Evolutionary conservation across 2,888 invertebrate genomes (phyloP).

Genomic region (Apamea monoglypha): DNA sequence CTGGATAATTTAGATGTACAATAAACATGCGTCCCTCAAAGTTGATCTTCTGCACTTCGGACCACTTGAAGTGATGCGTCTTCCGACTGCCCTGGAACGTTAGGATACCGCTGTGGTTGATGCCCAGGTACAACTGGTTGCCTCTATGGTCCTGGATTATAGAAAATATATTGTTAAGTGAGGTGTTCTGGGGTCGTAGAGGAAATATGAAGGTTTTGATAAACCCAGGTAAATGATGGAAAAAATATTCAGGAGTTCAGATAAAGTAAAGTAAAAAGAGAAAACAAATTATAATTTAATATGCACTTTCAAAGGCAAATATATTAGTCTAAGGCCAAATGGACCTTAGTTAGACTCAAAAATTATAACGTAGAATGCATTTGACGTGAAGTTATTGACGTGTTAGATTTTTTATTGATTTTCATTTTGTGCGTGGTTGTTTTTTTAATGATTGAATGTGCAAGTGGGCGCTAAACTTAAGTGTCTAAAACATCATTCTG

Average conservation of each 20-base stretch:
- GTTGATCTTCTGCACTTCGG: constrained; percentile 98
- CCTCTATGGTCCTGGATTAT: constrained; percentile 96
- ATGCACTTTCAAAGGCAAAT: too few relatives aligned
- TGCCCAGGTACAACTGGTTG: constrained; percentile 97
- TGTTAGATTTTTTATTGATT: not conserved
- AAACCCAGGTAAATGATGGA: not conserved
- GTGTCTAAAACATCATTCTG: not conserved
- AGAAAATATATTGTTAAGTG: constrained; percentile 11
- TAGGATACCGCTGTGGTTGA: constrained; percentile 98
- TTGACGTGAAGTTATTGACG: too few relatives aligned
- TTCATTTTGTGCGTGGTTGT: not conserved
- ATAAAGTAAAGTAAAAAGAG: too few relatives aligned
- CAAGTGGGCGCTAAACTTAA: not conserved
- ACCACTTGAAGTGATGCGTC: constrained; percentile 99
- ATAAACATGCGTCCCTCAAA: constrained; percentile 99
- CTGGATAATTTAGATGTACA: constrained; percentile 97
- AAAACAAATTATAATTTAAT: not conserved
- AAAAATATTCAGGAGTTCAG: not conserved
- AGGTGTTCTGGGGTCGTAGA: not conserved
- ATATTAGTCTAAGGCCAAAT: not conserved
- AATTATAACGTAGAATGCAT: too few relatives aligned
- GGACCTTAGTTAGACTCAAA: not conserved
- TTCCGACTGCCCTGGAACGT: constrained; percentile 98
- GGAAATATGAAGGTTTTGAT: not conserved
- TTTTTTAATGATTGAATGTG: not conserved